Percentiles rank a stretch among this genome's conserved stretches.
Conservation (phyloP, 2,888 invertebrate genomes). For the Helicoverpa assulta region DNA sequence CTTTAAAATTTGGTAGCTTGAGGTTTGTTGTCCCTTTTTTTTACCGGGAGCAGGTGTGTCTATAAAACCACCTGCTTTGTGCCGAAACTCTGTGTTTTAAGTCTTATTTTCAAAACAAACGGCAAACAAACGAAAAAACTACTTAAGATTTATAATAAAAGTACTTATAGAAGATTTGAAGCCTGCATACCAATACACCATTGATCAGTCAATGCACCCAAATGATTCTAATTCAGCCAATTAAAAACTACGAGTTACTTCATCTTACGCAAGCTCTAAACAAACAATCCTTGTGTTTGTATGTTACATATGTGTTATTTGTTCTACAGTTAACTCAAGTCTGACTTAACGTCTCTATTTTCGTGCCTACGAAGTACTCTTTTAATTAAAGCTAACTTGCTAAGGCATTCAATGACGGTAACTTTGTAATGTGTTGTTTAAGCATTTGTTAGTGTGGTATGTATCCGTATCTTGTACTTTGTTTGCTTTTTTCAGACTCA, state of each 20-base stretch:
- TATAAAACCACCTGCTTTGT: slow-evolving; percentile 13
- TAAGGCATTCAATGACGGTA: slow-evolving; percentile 35
- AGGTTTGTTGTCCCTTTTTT: too few relatives aligned
- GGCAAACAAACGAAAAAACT: too few relatives aligned
- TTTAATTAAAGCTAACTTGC: slow-evolving; percentile 50
- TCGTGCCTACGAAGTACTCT: slow-evolving; percentile 15
- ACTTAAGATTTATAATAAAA: too few relatives aligned
- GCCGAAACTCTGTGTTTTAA: background rate
- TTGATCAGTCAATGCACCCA: slow-evolving; percentile 8
- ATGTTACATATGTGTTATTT: slow-evolving; percentile 56
- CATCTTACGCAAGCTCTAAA: slow-evolving; percentile 54
- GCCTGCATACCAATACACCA: background rate
- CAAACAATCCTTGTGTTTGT: slow-evolving; percentile 64
- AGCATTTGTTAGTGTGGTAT: slow-evolving; percentile 23
- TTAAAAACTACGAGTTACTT: slow-evolving; percentile 14
- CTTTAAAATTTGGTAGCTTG: too few relatives aligned
- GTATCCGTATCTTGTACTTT: background rate
- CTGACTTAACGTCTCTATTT: slow-evolving; percentile 34
- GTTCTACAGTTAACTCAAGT: slow-evolving; percentile 64
- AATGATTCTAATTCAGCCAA: slow-evolving; percentile 19
- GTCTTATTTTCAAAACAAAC: background rate
- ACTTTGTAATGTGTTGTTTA: slow-evolving; percentile 38
- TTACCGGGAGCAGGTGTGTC: slow-evolving; percentile 13
- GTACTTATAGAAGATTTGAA: too few relatives aligned
- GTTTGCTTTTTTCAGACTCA: too few relatives aligned